Evolutionary conservation across 2,113 vertebrate species (phyloP), one percentile per base, ranked within the genome.

Genomic region (Tinamus guttatus): DNA sequence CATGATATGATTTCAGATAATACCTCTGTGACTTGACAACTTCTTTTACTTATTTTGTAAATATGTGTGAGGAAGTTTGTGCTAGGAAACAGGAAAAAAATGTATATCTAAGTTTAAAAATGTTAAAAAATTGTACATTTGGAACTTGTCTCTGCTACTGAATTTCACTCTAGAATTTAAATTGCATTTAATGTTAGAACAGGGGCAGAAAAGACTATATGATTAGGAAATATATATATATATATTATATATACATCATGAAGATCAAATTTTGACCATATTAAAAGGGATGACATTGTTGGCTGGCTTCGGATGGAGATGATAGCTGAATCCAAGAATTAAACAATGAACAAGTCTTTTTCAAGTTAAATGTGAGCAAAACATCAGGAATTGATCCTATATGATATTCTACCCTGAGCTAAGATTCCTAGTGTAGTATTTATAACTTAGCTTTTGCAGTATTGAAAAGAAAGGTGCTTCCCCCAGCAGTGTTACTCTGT

Each of bases 401-500:
- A 8, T 59, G 20, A 76, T 59, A 63, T 28, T 58, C 32, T 69
- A 30, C 14, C 73, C 14, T 36, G 16, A 68, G 7, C 40, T 38
- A 25, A 11, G 36, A 70, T 51, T 34, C 45, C 3, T 59, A 17
- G 9, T 14, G 5, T 20, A 43, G 5, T 17, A 6, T 36, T 81
- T 24, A 20, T 0, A 0, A 45, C 25, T 62, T 85, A 78, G 0
- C 9, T 47, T 3, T 9, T 47, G 5, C 7, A 47, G 30, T n/a
- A 81, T 8, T 19, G 51, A 7, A 71, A 64, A 56, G 8, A n/a
- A 2, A 65, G 69, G 8, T 40, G 4, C 4, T 58, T 78, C 9
- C 11, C 6, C 8, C 14, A 51, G 32, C 7, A 16, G 13, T 49
- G 4, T 14, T 43, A 28, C 3, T 52, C 51, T 87, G 32, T 71